Base-by-base conservation (phyloP, 2,113 vertebrate genomes). In the Chionodraco myersi region DNA sequence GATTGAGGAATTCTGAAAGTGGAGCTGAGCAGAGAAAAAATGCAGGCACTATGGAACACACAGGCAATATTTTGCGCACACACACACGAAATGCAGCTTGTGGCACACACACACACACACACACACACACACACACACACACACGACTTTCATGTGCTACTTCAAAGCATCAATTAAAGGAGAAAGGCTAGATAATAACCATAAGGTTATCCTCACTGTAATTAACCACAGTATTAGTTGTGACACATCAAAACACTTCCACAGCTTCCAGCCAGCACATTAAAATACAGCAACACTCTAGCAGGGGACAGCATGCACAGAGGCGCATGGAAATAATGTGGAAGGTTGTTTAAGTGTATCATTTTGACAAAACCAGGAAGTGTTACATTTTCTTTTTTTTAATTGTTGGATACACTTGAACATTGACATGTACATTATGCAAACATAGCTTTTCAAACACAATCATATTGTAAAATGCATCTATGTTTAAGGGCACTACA, bases 141-240 rank as follows among this genome's bases (percentile, higher is more conserved):
- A 10, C 23, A 53, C 16, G 72, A 70, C 90, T 92, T 93, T 90
- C 88, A 92, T 89, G 87, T 91, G 67, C 77, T 84, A 88, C 92
- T 90, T 94, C 92, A 94, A 92, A 93, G 85, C 86, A 79, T 91
- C 75, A 91, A 92, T 91, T 92, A 89, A 91, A 89, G 77, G 44
- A 89, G 86, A 91, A 86, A 86, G 64, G 77, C 72, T 62, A 72
- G 86, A 85, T 91, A 85, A 90, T 89, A 90, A 88, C 79, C 88
- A 79, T 87, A 80, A 87, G 88, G 89, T 91, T 88, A 91, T 88
- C 80, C 75, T 68, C 76, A 76, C 86, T 82, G 23, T 82, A 84
- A 89, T 89, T 76, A 86, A 85, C 84, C 80, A 77, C 80, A 89
- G 57, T 83, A 91, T 89, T 88, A 53, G 70, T 75, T 91, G 67